Evolutionary conservation across 2,888 invertebrate species (phyloP), one percentile per base, ranked within the genome.

Genomic region (Calephelis perditalis): DNA sequence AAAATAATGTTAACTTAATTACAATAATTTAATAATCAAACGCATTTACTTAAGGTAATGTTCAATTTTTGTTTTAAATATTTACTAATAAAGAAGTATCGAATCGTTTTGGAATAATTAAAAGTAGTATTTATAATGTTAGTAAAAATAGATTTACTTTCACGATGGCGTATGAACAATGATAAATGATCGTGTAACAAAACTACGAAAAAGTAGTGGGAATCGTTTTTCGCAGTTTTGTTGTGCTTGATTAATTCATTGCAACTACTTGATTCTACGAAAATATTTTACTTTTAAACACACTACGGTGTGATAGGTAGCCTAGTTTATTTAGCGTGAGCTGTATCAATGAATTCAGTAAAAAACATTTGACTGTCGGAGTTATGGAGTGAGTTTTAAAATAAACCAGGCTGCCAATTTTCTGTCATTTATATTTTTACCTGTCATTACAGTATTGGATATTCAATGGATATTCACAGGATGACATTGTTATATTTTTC

Each of bases 321-420:
- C 40, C 52, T 9, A 58, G 37, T 62, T 67, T 36, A 77, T 62
- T 67, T 36, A 77, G 76, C 76, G 72, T 74, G 77, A 78, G 79
- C 78, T 79, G 81, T 78, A 78, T 77, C 74, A 76, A 76, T 77
- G 79, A 77, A 76, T 74, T 72, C 71, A 73, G 68, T 61, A 65
- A 67, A n/a, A 65, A 67, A 63, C 58, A 57, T 61, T 59, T 62
- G 58, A 62, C 52, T 59, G 64, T 59, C 35, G 5, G 52, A 52
- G 11, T 35, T 49, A 26, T 26, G 11, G 52, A 52, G 49, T 49
- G 49, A 49, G 35, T 52, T 52, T 52, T 52, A 40, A 52, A 52
- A 52, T 52, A 52, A 52, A 35, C 52, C 52, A 10, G 11, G 11
- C 52, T 52, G 52, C 11, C 35, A 52, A 26, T 52, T 35, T 52